Evolutionary conservation across 2,113 vertebrate genomes (phyloP).

Genomic region (Atherinomorus stipes): DNA sequence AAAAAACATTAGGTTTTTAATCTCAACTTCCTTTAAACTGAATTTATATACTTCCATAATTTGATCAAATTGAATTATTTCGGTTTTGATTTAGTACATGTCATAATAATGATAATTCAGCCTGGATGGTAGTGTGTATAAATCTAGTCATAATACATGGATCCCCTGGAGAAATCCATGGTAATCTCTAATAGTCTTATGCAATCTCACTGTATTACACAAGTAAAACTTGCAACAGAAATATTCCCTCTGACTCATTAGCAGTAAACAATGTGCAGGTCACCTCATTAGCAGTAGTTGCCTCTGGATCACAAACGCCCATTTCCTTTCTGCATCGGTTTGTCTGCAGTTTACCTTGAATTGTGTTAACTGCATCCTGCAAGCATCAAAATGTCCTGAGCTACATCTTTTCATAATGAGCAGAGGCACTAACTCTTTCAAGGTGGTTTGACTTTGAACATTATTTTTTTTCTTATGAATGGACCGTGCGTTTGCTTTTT

Average conservation of each 20-base stretch:
- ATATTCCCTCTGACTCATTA: not conserved
- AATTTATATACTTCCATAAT: not conserved
- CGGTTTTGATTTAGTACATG: no score
- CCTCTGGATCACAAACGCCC: not conserved
- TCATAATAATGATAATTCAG: no score
- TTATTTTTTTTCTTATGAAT: not conserved
- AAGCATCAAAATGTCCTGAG: not conserved
- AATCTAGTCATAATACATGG: no score
- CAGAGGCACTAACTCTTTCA: not conserved
- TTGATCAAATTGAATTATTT: not conserved
- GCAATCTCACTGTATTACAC: constrained; percentile 18
- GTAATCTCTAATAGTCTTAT: constrained; percentile 8
- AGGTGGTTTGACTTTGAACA: not conserved
- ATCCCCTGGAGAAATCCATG: no score
- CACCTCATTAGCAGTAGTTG: not conserved
- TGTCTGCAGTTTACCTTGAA: constrained; percentile 8
- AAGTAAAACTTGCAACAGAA: not conserved
- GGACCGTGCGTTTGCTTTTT: no score
- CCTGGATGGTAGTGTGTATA: no score
- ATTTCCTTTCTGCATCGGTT: not conserved
- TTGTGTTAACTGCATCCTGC: not conserved
- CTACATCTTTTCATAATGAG: not conserved
- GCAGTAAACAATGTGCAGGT: not conserved
- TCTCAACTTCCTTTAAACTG: no score
- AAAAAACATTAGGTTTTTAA: no score